Evolutionary conservation across 2,888 invertebrate genomes (phyloP).

Genomic region (Horisme vitalbata): DNA sequence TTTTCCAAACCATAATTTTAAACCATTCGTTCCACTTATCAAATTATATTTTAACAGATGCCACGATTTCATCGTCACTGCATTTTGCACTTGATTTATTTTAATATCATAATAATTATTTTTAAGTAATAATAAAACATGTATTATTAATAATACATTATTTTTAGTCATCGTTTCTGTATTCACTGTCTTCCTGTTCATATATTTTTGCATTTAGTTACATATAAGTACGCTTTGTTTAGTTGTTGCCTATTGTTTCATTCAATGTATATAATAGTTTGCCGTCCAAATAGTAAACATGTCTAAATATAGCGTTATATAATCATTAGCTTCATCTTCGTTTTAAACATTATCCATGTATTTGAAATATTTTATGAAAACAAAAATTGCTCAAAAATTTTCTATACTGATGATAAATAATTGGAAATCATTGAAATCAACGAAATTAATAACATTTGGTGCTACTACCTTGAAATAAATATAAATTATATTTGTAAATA

Average conservation of each 20-base stretch:
- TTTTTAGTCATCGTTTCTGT: slow-evolving; percentile 57
- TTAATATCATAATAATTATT: slow-evolving; percentile 22
- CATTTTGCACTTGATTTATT: slow-evolving; percentile 22
- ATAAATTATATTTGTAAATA: slow-evolving; percentile 63
- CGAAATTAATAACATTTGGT: slow-evolving; percentile 53
- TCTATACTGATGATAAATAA: too few species aligned
- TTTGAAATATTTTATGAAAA: not conserved
- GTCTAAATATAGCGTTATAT: slow-evolving; percentile 36
- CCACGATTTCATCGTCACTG: slow-evolving; percentile 14
- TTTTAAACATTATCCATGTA: too few species aligned
- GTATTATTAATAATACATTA: slow-evolving; percentile 38
- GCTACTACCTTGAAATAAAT: slow-evolving; percentile 65
- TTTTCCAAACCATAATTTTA: slow-evolving; percentile 18
- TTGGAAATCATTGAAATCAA: too few species aligned
- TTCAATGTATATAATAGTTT: slow-evolving; percentile 61
- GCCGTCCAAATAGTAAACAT: slow-evolving; percentile 67
- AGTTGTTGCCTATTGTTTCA: slow-evolving; percentile 43
- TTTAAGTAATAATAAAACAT: slow-evolving; percentile 21
- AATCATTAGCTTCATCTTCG: too few species aligned
- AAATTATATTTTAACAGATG: slow-evolving; percentile 8
- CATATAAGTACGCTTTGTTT: slow-evolving; percentile 58
- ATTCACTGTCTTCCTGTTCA: slow-evolving; percentile 71
- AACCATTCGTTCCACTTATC: slow-evolving; percentile 9
- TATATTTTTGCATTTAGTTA: slow-evolving; percentile 78
- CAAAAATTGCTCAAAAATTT: not conserved